phyloP scores from a whole-genome alignment of 2,797 vertebrate species.

The Tokudaia muenninki region DNA sequence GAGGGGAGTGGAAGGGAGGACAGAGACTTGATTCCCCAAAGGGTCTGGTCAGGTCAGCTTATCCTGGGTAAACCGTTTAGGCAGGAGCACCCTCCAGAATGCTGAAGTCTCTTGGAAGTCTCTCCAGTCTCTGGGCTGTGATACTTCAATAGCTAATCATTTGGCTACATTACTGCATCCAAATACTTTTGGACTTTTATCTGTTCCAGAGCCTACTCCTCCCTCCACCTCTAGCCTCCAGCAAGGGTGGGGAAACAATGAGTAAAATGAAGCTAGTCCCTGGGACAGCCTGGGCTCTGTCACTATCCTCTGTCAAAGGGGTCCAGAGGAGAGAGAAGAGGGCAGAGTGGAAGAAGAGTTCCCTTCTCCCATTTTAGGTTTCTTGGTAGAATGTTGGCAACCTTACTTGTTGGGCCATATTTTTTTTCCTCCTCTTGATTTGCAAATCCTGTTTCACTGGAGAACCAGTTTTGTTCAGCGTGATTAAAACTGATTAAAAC shows the following conservation, averaged over 20 bases:
- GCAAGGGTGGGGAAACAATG: neutral
- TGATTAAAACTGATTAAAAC: slow-evolving; percentile 68
- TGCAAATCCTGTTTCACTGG: slow-evolving; percentile 75
- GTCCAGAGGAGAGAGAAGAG: neutral
- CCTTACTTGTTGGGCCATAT: slow-evolving; percentile 66
- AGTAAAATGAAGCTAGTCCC: neutral
- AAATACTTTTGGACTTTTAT: neutral
- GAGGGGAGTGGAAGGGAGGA: neutral
- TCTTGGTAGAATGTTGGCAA: slow-evolving; percentile 79
- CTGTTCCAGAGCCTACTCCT: neutral
- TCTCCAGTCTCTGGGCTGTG: neutral
- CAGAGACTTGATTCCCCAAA: neutral
- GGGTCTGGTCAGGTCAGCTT: neutral
- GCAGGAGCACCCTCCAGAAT: neutral
- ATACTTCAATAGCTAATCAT: too few relatives aligned
- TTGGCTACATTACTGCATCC: rapidly evolving
- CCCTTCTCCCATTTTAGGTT: neutral
- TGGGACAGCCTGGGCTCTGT: neutral
- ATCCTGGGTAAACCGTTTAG: neutral
- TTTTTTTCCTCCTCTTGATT: slow-evolving; percentile 16
- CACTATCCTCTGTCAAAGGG: neutral
- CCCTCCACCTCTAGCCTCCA: neutral
- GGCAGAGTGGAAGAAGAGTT: neutral
- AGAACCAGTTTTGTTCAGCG: slow-evolving; percentile 58
- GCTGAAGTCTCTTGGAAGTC: too few relatives aligned